Conservation (phyloP, 2,797 vertebrate species). For the Antrozous pallidus region DNA sequence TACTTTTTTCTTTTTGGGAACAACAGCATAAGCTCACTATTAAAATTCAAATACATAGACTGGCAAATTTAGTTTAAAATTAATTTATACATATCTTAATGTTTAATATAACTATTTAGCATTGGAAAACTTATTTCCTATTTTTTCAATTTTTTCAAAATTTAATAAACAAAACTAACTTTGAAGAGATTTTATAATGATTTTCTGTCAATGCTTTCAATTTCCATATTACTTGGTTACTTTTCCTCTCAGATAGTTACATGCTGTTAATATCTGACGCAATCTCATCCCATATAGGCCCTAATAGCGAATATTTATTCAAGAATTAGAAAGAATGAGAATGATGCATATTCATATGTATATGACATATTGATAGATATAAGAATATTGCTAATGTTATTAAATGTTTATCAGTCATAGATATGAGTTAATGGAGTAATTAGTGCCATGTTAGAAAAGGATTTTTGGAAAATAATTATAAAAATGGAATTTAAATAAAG, state of each 20-base stretch:
- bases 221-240: background rate
- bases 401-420: background rate
- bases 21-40: background rate
- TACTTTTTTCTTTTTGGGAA: background rate
- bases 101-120: background rate
- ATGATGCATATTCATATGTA: background rate
- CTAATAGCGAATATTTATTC: background rate
- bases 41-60: background rate
- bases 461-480: background rate
- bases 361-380: background rate
- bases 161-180: background rate
- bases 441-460: background rate
- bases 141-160: background rate
- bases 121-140: background rate
- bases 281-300: background rate
- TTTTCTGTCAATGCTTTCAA: background rate
- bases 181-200: background rate
- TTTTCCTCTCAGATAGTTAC: background rate
- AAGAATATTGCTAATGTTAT: background rate
- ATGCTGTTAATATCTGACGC: background rate
- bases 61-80: background rate
- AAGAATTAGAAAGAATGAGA: background rate
- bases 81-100: background rate
- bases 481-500: background rate
- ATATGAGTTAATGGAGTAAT: background rate